Percentiles rank a stretch among this genome's conserved stretches.
Conservation (phyloP, 1,140 invertebrate genomes). For the Drosophila willistoni region DNA sequence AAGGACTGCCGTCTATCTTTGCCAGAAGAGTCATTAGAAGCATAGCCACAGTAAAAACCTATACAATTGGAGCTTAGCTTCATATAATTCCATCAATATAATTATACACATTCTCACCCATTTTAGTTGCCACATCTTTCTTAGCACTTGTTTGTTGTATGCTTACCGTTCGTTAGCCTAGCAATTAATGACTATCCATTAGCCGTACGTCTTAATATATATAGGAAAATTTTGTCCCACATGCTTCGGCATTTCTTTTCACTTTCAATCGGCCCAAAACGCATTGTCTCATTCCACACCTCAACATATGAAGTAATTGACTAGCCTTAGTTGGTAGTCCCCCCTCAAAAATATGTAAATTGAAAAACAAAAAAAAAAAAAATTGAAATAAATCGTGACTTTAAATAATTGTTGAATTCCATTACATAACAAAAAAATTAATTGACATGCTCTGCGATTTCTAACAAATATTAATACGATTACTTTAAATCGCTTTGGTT, state of each 20-base stretch:
- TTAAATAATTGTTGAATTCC: constrained; percentile 35
- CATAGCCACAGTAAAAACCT: constrained; percentile 47
- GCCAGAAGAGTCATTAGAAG: constrained; percentile 19
- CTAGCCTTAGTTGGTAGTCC: constrained; percentile 8
- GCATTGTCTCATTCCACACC: neutral
- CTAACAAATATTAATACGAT: too few species aligned
- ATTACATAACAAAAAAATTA: neutral
- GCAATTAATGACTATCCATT: constrained; percentile 35
- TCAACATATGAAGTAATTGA: constrained; percentile 15
- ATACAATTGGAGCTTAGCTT: neutral
- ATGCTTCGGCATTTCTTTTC: constrained; percentile 49
- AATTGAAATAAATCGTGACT: constrained; percentile 36
- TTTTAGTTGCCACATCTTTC: constrained; percentile 69
- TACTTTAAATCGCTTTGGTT: constrained; percentile 30
- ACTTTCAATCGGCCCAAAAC: constrained; percentile 46
- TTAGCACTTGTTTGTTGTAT: constrained; percentile 19
- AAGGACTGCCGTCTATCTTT: constrained; percentile 57
- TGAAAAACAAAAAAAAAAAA: neutral
- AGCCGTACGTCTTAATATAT: constrained; percentile 44
- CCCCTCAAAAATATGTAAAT: neutral
- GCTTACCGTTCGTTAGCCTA: constrained; percentile 31
- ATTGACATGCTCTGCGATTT: too few species aligned
- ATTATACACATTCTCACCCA: constrained; percentile 46
- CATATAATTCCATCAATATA: too few species aligned
- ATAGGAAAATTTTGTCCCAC: constrained; percentile 57